These are phyloP conservation scores for Oplegnathus fasciatus DNA, from an alignment of 2,113 vertebrate species.

Conservation along the genomic window DNA sequence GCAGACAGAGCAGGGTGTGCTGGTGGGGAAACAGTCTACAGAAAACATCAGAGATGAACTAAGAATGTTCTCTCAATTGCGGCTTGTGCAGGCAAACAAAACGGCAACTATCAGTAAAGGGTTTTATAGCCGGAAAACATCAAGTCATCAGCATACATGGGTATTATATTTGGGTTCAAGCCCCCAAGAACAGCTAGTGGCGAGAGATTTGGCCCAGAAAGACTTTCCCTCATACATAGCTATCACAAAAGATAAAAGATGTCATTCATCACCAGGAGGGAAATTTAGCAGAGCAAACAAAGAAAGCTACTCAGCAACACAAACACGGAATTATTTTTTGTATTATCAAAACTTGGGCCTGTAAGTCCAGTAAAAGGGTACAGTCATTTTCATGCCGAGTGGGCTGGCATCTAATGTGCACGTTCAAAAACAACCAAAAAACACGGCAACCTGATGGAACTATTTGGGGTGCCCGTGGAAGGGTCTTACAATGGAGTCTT, in stretches of 20 bases:
- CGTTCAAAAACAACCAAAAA: neutral
- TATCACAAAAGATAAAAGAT: neutral
- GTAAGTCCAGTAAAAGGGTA: too few species aligned
- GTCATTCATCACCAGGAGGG: neutral
- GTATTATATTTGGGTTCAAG: neutral
- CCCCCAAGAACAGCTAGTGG: neutral
- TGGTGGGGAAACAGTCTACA: neutral
- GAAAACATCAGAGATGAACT: neutral
- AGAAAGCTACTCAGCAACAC: neutral
- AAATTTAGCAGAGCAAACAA: neutral
- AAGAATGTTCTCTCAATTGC: neutral
- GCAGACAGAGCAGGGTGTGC: constrained; percentile 23
- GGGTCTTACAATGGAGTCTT: neutral
- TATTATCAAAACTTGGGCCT: neutral
- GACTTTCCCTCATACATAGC: neutral
- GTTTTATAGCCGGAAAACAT: constrained; percentile 20
- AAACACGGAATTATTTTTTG: neutral
- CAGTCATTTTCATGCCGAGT: too few species aligned
- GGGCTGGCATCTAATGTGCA: neutral
- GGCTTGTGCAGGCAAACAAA: neutral
- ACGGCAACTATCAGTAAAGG: neutral
- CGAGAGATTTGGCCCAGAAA: neutral
- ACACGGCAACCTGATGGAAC: neutral
- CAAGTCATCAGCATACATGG: neutral
- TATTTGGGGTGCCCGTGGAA: neutral